A percentile compares a stretch with the other conserved stretches of the same genome.
phyloP scores from a whole-genome alignment of 2,797 vertebrate genomes.

The Heterohyrax brucei region DNA sequence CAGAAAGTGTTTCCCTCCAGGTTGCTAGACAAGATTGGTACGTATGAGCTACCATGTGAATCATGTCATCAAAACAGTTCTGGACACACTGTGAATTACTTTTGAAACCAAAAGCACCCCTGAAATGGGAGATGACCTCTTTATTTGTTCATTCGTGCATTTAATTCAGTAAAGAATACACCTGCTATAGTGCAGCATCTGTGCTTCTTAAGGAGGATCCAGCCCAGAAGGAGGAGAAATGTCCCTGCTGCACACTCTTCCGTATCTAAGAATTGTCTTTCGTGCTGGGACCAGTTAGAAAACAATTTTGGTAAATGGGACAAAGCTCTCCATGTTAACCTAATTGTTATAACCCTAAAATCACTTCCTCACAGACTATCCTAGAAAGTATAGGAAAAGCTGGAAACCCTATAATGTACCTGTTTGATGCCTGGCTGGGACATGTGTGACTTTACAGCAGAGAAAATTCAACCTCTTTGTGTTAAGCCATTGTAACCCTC shows the following conservation, averaged over 20 bases:
- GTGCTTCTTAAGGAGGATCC: neutral
- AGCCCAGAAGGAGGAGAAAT: neutral
- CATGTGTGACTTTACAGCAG: neutral
- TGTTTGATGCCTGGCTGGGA: neutral
- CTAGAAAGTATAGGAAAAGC: neutral
- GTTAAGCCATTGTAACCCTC: neutral
- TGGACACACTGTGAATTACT: neutral
- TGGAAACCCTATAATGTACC: neutral
- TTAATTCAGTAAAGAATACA: neutral
- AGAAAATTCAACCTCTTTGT: constrained; percentile 16
- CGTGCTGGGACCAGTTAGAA: constrained; percentile 33
- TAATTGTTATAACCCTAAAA: neutral
- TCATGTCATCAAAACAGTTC: neutral
- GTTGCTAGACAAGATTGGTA: neutral
- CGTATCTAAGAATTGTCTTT: constrained; percentile 38
- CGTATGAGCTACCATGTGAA: neutral
- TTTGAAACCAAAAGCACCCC: neutral
- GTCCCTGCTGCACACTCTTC: neutral
- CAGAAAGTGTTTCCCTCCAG: neutral
- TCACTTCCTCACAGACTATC: constrained; percentile 15
- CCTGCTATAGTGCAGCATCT: neutral
- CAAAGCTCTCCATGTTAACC: neutral
- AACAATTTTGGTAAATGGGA: constrained; percentile 56
- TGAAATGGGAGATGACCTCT: neutral
- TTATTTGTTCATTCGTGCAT: neutral